Base-by-base conservation (phyloP, 2,888 invertebrate species). In the Standfussiana lucernea region DNA sequence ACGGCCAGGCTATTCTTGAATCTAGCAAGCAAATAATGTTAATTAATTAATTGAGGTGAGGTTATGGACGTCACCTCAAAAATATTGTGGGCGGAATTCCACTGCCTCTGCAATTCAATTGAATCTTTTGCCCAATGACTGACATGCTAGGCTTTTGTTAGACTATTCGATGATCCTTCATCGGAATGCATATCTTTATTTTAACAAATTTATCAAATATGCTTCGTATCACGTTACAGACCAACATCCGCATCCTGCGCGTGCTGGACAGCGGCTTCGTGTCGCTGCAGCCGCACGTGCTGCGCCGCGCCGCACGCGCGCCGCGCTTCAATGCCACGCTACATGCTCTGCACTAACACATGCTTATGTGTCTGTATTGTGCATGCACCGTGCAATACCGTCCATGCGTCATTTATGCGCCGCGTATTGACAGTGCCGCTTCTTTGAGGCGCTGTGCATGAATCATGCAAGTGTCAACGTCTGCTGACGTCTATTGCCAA, bases 241-340 rank as follows among this genome's bases (percentile, higher is more conserved):
- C 97, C 53, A 98, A 98, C 92, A 96, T 98, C 71, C 97, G 98
- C 75, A 97, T 98, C n/a, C 89, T 98, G 71, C 97, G 98, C 70
- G 95, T 96, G 10, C 90, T 95, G 2, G 96, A 96, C 71, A 98
- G 88, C 87, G 94, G 93, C 1, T 96, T 93, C 92, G 90, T 93
- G 72, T 90, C 95, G 10, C 89, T 95, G 13, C 95, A 94, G 77
- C 92, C 95, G 11, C 96, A 95, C 86, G 92, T 93, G 21, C 91
- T 95, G 40, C 94, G 95, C 10, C 95, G 96, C 71, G 89, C 95
- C 47, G 93, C 94, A 18, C 89, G 77, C 62, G 45, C 78, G 8
- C 76, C 76, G 1, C 93, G 90, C 61, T 88, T 90, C 84, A 96
- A 95, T 90, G 86, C 89, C 70, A 95, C 94, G 18, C 84, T 84